Evolutionary conservation across 2,888 invertebrate genomes (phyloP).

Genomic region (Leucoptera coffeella): DNA sequence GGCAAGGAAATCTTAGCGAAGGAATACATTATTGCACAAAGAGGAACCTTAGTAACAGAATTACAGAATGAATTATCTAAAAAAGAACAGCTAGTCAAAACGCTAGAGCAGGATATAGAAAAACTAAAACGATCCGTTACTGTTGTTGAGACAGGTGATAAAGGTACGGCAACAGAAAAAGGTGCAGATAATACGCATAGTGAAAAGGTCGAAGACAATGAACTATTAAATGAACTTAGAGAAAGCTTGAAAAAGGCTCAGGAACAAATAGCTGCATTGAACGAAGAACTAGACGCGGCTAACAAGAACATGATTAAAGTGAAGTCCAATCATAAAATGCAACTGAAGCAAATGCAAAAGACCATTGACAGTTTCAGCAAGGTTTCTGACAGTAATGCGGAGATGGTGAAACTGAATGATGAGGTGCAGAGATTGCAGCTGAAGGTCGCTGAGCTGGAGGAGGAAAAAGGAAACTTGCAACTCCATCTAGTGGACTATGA

Average conservation of each 20-base stretch:
- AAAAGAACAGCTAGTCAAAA: constrained; percentile 10
- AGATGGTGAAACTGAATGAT: constrained; percentile 58
- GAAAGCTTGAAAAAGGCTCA: constrained; percentile 23
- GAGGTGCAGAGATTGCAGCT: constrained; percentile 61
- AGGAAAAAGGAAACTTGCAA: constrained; percentile 88
- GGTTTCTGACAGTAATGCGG: constrained; percentile 61
- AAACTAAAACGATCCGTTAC: constrained; percentile 6
- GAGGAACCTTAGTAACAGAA: constrained; percentile 33
- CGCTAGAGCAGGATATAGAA: constrained; percentile 9
- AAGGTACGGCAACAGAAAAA: constrained; percentile 17
- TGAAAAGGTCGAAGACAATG: not conserved
- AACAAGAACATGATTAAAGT: constrained; percentile 74
- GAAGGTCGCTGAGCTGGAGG: constrained; percentile 77
- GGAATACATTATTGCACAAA: constrained; percentile 31
- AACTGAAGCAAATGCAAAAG: constrained; percentile 70
- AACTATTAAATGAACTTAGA: not conserved
- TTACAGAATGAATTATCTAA: constrained; percentile 12
- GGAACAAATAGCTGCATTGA: constrained; percentile 47
- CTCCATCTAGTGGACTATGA: constrained; percentile 77
- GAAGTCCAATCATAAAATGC: constrained; percentile 64
- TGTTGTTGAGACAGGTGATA: constrained; percentile 13
- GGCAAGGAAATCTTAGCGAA: constrained; percentile 44
- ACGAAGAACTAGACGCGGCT: constrained; percentile 64
- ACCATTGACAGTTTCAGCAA: constrained; percentile 63
- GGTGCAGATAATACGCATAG: constrained; percentile 1